Base-by-base conservation (phyloP, 1,140 invertebrate species). In the Heliconius hermathena region DNA sequence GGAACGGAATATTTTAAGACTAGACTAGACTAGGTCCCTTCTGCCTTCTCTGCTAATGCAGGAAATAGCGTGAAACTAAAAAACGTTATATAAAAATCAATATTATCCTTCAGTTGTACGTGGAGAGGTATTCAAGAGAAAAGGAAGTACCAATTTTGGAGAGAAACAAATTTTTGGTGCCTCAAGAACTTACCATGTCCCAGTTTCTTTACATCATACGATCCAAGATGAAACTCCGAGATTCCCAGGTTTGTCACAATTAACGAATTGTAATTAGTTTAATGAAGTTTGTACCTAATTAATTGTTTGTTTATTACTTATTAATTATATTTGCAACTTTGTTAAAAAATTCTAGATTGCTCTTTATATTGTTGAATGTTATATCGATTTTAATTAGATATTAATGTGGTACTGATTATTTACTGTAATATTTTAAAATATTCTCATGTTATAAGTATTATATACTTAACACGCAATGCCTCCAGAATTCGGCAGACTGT, bases 161-260 rank as follows among this genome's bases (percentile, higher is more conserved):
- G 82, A 97, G 97, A 89, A 96, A 95, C 4, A 97, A 97, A 89
- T 97, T 96, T 92, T 91, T 97, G 66, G 96, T 97, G 18, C 97
- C 97, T 1, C 96, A 97, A 93, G 97, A 97, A 87, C 95, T 97
- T 6, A 96, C 97, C 2, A 97, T 97, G 95, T 96, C 96, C 8
- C 97, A 97, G 90, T 96, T 97, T 78, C 95, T 97, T 8, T 93
- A 91, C 83, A 93, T 94, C 29, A 92, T 94, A 76, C 81, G 92
- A 52, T 89, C 91, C 1, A 94, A 93, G 76, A 93, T 94, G 90
- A 94, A 93, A 89, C 81, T 94, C 77, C 86, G 88, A 80, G 91
- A 93, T 76, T 90, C 91, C n/a, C 91, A 94, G 87, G 91, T 93
- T 66, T 49, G 29, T 77, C 16, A 66, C 26, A 66, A 66, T 66